A percentile compares a stretch with the other conserved stretches of the same genome.
Conservation (phyloP, 2,888 invertebrate species). For the Cephus rjabovi region DNA sequence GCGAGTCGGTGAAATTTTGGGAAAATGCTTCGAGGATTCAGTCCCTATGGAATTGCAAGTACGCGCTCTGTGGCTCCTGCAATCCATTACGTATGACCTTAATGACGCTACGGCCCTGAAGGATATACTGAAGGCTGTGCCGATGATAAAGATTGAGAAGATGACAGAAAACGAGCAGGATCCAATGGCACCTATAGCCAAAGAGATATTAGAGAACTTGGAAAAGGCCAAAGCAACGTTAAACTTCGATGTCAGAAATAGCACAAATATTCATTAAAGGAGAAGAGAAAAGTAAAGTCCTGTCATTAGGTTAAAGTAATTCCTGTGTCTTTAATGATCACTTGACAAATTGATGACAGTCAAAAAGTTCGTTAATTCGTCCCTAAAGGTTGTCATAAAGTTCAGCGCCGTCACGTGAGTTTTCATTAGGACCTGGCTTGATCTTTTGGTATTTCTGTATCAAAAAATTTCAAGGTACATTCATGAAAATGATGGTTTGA, state of each 20-base stretch:
- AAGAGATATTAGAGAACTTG: constrained; percentile 28
- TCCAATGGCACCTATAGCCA: constrained; percentile 36
- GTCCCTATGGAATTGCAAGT: constrained; percentile 39
- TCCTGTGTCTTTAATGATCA: background rate
- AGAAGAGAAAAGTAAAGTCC: background rate
- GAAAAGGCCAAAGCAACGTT: background rate
- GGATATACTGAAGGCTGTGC: constrained; percentile 33
- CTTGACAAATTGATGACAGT: background rate
- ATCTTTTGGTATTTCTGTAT: background rate
- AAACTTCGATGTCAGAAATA: background rate
- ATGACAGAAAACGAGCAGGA: constrained; percentile 30
- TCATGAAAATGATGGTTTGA: no score
- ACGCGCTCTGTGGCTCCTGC: constrained; percentile 43
- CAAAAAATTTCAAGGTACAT: background rate
- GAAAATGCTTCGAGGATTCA: constrained; percentile 39
- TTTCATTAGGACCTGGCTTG: background rate
- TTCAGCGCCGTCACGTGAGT: background rate
- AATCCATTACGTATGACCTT: constrained; percentile 49
- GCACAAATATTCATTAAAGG: background rate
- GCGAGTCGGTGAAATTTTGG: constrained; percentile 39
- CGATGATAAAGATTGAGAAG: constrained; percentile 41
- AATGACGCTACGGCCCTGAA: constrained; percentile 34
- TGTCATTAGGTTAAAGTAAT: background rate
- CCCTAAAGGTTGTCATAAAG: background rate
- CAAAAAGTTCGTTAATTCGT: background rate